Conservation (phyloP, 2,797 vertebrate genomes). For the Rachycentron canadum region DNA sequence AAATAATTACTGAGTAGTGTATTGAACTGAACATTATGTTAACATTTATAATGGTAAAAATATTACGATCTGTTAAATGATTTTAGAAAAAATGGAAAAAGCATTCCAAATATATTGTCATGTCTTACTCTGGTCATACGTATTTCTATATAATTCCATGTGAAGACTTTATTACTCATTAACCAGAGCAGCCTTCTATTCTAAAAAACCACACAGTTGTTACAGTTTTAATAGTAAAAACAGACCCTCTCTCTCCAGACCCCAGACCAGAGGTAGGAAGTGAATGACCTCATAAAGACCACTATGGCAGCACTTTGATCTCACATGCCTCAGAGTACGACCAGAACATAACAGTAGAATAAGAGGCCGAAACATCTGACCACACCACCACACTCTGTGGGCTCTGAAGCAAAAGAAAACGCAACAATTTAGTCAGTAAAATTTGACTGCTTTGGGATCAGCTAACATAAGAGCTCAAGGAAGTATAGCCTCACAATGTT, state of each 20-base stretch:
- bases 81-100: no score
- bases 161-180: neutral
- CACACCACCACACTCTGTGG: neutral
- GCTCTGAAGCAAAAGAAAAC: neutral
- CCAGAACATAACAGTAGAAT: neutral
- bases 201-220: neutral
- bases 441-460: neutral
- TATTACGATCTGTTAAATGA: no score
- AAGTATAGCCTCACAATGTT: neutral
- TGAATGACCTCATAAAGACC: neutral
- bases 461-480: neutral
- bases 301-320: neutral
- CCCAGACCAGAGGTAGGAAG: neutral
- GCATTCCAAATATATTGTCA: no score
- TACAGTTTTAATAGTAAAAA: neutral
- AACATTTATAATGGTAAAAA: no score
- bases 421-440: neutral
- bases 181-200: neutral
- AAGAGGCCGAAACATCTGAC: neutral
- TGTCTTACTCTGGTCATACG: neutral
- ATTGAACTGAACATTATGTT: no score
- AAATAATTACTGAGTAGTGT: no score
- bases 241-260: no score
- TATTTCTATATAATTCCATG: neutral
- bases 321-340: neutral